These are phyloP conservation scores for Galaxias olidus DNA, from an alignment of 2,797 vertebrate genomes.

Conservation along the genomic window DNA sequence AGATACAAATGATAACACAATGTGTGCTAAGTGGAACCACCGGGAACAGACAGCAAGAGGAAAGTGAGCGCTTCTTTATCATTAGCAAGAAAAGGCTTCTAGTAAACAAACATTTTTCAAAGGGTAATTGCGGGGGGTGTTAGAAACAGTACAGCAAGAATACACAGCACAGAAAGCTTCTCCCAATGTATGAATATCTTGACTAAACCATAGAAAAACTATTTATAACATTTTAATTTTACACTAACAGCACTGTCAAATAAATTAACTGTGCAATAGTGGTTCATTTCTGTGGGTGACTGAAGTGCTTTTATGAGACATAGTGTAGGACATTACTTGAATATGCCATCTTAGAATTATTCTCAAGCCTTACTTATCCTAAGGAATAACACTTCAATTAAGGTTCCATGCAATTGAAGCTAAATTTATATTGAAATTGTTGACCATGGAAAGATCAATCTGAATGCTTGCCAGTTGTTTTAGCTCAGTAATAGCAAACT, in stretches of 20 bases:
- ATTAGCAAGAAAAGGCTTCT: constrained; percentile 21
- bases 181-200: background rate
- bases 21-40: constrained; percentile 48
- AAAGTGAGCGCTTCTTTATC: constrained; percentile 26
- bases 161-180: too few species aligned
- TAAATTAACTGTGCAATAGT: too few species aligned
- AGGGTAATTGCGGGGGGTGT: constrained; percentile 4
- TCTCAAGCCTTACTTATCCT: too few species aligned
- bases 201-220: constrained; percentile 6
- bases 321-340: too few species aligned
- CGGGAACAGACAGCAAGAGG: constrained; percentile 38
- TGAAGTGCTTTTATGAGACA: too few species aligned
- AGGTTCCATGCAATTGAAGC: background rate
- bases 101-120: constrained; percentile 18
- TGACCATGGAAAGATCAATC: background rate
- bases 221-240: too few species aligned
- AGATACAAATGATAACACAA: constrained; percentile 55
- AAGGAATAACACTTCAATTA: background rate
- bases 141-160: background rate
- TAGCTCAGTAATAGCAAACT: background rate
- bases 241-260: too few species aligned
- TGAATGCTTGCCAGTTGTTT: background rate
- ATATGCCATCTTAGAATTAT: too few species aligned
- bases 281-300: background rate
- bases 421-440: constrained; percentile 6